Percentiles rank a stretch among this genome's conserved stretches.
phyloP scores from a whole-genome alignment of 2,797 vertebrate species.

The Ctenopoma multispine region DNA sequence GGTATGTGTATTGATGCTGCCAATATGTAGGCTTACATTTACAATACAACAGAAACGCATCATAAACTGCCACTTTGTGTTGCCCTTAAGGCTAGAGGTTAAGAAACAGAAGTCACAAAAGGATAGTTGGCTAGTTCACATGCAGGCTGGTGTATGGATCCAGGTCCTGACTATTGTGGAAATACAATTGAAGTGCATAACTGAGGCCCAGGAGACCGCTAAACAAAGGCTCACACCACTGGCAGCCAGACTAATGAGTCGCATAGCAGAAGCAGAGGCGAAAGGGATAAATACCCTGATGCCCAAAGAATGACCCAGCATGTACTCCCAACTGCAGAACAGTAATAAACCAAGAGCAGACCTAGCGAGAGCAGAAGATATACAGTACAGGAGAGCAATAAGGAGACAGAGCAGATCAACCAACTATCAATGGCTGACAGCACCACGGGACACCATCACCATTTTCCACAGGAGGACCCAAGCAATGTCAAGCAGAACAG shows the following conservation, averaged over 20 bases:
- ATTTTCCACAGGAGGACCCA: background rate
- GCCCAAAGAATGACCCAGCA: constrained; percentile 9
- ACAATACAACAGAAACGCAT: background rate
- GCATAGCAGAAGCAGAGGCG: constrained; percentile 19
- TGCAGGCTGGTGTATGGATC: constrained; percentile 12
- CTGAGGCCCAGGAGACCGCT: constrained; percentile 32
- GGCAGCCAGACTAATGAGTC: constrained; percentile 37
- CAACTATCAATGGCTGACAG: background rate
- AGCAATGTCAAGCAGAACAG: too few relatives aligned
- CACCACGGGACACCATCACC: background rate
- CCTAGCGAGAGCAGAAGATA: background rate
- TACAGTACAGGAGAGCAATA: background rate
- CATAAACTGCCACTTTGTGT: background rate
- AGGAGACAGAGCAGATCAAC: constrained; percentile 1
- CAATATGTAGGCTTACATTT: background rate
- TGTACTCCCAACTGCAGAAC: constrained; percentile 15
- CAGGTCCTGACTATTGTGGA: constrained; percentile 3
- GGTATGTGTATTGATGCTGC: background rate
- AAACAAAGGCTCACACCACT: constrained; percentile 32
- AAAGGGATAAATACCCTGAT: constrained; percentile 38
- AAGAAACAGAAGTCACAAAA: constrained; percentile 13
- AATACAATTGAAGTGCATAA: constrained; percentile 32
- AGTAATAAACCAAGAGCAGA: background rate
- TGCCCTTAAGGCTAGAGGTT: background rate
- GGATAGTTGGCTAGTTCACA: constrained; percentile 1